These are phyloP conservation scores for Asobara japonica DNA, from an alignment of 1,140 invertebrate genomes.

Conservation along the genomic window DNA sequence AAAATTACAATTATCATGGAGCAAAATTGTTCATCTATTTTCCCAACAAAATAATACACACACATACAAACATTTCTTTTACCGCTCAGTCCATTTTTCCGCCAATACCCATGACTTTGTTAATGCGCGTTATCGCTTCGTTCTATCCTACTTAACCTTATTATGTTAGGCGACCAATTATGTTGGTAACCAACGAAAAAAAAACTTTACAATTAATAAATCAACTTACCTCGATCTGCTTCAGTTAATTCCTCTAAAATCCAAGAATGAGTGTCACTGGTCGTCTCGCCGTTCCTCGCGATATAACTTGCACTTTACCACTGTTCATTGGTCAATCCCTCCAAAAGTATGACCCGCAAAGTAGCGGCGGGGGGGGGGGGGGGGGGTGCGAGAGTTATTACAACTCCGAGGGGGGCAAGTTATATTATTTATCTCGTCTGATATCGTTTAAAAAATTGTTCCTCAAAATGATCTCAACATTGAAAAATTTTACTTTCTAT, in stretches of 20 bases:
- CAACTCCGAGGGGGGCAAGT: background rate
- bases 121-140: too few relatives aligned
- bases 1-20: too few relatives aligned
- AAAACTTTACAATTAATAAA: background rate
- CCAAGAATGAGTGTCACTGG: constrained; percentile 39
- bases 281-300: constrained; percentile 29
- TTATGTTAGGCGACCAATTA: too few relatives aligned
- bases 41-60: too few relatives aligned
- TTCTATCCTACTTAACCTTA: too few relatives aligned
- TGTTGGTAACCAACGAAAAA: too few relatives aligned
- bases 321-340: constrained; percentile 40
- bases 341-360: constrained; percentile 25
- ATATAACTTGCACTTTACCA: constrained; percentile 36
- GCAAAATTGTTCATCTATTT: too few relatives aligned
- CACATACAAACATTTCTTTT: too few relatives aligned
- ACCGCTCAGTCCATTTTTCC: too few relatives aligned
- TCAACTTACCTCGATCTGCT: constrained; percentile 29
- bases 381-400: background rate
- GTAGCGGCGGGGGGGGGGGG: background rate
- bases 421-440: background rate
- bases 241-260: constrained; percentile 31
- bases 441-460: background rate
- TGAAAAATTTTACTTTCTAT: too few relatives aligned
- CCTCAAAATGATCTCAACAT: too few relatives aligned
- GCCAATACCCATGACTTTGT: too few relatives aligned